Evolutionary conservation across 1,140 invertebrate genomes (phyloP).

Genomic region (Aethina tumida): DNA sequence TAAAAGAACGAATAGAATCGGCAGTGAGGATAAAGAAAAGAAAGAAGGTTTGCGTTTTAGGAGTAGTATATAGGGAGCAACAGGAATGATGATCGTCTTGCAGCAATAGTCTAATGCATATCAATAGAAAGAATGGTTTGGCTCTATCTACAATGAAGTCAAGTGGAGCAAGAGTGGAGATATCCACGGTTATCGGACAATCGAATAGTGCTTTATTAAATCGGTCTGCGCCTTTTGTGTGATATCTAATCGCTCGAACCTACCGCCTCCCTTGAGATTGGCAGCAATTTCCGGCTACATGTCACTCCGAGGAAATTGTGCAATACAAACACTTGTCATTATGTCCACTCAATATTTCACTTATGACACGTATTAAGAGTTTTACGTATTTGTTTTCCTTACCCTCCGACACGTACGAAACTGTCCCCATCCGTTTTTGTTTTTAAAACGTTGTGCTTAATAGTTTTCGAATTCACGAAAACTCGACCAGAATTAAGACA

Average conservation of each 20-base stretch:
- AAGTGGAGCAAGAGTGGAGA: constrained; percentile 22
- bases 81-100: constrained; percentile 10
- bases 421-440: no score
- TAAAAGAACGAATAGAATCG: no score
- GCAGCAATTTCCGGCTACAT: constrained; percentile 33
- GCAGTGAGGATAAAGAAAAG: no score
- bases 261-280: constrained; percentile 22
- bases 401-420: no score
- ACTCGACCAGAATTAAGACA: no score
- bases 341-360: constrained; percentile 16
- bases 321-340: constrained; percentile 28
- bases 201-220: constrained; percentile 30
- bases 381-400: no score
- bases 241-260: constrained; percentile 25
- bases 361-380: background rate
- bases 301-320: constrained; percentile 29
- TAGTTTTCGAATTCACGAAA: no score
- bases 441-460: no score
- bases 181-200: constrained; percentile 23
- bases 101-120: constrained; percentile 24
- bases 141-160: constrained; percentile 13
- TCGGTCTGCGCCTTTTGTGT: constrained; percentile 25
- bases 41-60: no score
- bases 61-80: constrained; percentile 12
- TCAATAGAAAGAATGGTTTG: constrained; percentile 20